Base-by-base conservation (phyloP, 2,888 invertebrate species). In the Caenorhabditis sinica region DNA sequence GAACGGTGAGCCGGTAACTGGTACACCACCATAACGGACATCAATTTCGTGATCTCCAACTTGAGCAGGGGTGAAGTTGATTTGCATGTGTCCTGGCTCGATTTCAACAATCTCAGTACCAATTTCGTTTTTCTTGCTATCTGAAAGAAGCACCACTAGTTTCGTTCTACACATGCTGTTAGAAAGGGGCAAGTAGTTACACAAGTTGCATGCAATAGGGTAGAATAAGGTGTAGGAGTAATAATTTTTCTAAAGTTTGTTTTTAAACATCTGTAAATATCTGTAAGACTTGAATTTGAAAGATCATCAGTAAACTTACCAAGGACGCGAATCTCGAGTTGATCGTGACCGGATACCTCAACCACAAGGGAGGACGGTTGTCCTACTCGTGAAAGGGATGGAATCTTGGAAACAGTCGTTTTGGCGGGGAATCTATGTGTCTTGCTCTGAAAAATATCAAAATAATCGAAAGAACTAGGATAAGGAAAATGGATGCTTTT, bases 1-100 rank as follows among this genome's bases (percentile, higher is more conserved):
- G 93, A 98, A 98, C 17, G 98, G 98, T 93, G 97, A 97, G 65
- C 97, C 98, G 93, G 96, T 96, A 0, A 98, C 92, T 30, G 93
- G 92, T 23, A 87, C 88, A 30, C 93, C 93, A 65, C 90, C 93
- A 89, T 92, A 93, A 73, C 89, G 85, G 23, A 94, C 92, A 25
- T 92, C 90, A 63, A 94, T 93, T 28, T 88, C 91, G 89, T 94
- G 93, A 75, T 97, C 97, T 45, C 94, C 94, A 83, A 97, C 97
- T 66, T 96, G 95, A 89, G 96, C 94, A 15, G 97, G 97, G 85
- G 96, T 96, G 93, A 97, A 98, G 93, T 97, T 96, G 3, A 97
- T 88, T 77, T 91, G 88, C 84, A 90, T 87, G 58, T 87, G 81
- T 74, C 89, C 90, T 11, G 88, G 87, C 66, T 90, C 91, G 25